Base-by-base conservation (phyloP, 2,888 invertebrate genomes). In the Harpalus rufipes region DNA sequence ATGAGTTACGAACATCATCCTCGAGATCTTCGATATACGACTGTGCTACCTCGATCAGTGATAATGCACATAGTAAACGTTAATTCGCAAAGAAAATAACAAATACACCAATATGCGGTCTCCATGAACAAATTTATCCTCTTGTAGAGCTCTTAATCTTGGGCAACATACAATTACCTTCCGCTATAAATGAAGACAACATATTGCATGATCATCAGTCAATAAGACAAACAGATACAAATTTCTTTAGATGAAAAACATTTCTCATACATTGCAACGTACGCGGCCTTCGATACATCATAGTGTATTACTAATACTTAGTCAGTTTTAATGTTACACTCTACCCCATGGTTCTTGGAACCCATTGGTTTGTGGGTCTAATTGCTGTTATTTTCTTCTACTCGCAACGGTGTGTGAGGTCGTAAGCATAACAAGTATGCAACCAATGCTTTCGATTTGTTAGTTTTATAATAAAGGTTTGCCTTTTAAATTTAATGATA, bases 361-460 rank as follows among this genome's bases (percentile, higher is more conserved):
- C 18, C 18, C 18, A 72, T 72, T 44, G 44, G 44, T 44, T 72
- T 72, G 12, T 16, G 44, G 41, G 7, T 44, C 72, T 72, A 72
- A 72, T 72, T 72, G 72, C 72, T 72, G 72, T 72, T 72, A 72
- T 72, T 72, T 72, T 25, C 21, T 63, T 21, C 12, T 59, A 6
- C 63, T 18, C 21, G 18, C 12, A n/a, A 39, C 72, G 10, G 72
- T 44, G 72, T 72, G 72, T 72, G 72, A 39, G 72, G 32, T 39
- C 72, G 72, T 4, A 32, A 32, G 5, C 32, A 32, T 32, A 32
- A 32, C 32, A 32, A 32, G 32, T 32, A 32, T 32, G 5, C 6
- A 32, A 5, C 32, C 32, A 32, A 32, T 32, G 32, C 5, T 32
- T 32, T 32, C 32, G 5, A 32, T 32, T 32, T 32, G 32, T 32